Base-by-base conservation (phyloP, 1,140 invertebrate genomes). In the Tetragonula clypearis region DNA sequence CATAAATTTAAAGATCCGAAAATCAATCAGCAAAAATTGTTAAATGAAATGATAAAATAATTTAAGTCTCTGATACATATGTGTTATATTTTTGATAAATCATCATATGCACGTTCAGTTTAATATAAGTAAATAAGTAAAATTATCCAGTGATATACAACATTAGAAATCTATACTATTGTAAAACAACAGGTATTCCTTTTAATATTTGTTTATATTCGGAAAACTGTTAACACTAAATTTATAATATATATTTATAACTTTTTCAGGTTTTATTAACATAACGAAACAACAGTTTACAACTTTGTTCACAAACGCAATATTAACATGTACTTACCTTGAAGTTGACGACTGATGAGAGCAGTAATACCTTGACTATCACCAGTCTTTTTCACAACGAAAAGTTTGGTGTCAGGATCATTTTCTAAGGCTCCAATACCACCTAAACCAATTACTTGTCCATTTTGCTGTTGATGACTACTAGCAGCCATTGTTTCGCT, bases 401-500 rank as follows among this genome's bases (percentile, higher is more conserved):
- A 95, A 26, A 97, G 96, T 92, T 97, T 97, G 86, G 97, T 96
- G 88, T 97, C 97, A n/a, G 96, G 95, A 88, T 97, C 96, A 85
- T 96, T 96, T 76, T 95, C 94, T 71, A 90, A 91, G 85, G 90
- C 89, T 65, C 88, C 88, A 23, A 93, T 86, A 68, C 92, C 91
- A 84, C 92, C 90, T n/a, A 95, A 84, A 75, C 93, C 92, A 82
- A 95, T 92, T 65, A 95, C 93, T 92, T 97, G 97, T 66, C 96
- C 96, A 90, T 97, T 97, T 86, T 95, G 95, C 53, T 97, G 96
- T 85, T 97, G 94, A 92, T 97, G 96, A 93, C 96, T 97, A 91
- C 96, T 96, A 14, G 96, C 96, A 72, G 97, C 96, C 96, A 97
- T 97, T 74, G 97, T 97, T 95, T 97, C 97, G 93, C 97, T 97